Base-by-base conservation (phyloP, 2,113 vertebrate species). In the Paratilapia polleni region DNA sequence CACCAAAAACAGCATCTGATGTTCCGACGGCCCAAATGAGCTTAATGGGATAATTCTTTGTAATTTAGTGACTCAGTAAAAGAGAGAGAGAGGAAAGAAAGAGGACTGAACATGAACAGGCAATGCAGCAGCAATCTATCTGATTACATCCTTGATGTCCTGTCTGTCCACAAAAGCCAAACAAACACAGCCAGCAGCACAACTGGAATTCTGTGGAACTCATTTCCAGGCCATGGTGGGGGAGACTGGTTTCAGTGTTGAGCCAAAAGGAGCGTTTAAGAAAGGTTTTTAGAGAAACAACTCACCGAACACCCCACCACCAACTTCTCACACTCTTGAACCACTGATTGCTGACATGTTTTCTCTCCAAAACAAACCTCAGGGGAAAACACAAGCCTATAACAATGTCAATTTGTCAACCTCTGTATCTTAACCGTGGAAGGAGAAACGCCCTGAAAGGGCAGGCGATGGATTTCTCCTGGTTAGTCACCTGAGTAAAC, bases 171-270 rank as follows among this genome's bases (percentile, higher is more conserved):
- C 89, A 88, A 83, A 93, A 95, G 73, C 79, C 88, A 94, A 94
- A 94, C 91, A 89, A 94, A 94, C 90, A 93, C 62, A 61, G 82
- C 81, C 88, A 89, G 85, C 75, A 64, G 83, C 26, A 80, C 87
- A 81, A 85, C 60, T 63, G 89, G 87, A 93, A 92, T 93, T 77
- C 90, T 83, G 84, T 70, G 90, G 88, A 90, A 80, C 81, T 78
- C 26, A 31, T 86, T 88, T 80, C 88, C 88, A 83, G 86, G 77
- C 86, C 89, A 60, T 43, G 82, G 68, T 47, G 66, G 86, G 84
- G 68, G 79, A 63, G 49, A 70, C n/a, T 34, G 54, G 64, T 75
- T 80, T 84, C 84, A 78, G 74, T 26, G 58, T 41, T 28, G 43
- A 87, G 80, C 75, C 77, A 83, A 77, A 86, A 47, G 43, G 41